Evolutionary conservation across 2,888 invertebrate genomes (phyloP), one percentile per base, ranked within the genome.

Genomic region (Lordiphosa fenestrarum): DNA sequence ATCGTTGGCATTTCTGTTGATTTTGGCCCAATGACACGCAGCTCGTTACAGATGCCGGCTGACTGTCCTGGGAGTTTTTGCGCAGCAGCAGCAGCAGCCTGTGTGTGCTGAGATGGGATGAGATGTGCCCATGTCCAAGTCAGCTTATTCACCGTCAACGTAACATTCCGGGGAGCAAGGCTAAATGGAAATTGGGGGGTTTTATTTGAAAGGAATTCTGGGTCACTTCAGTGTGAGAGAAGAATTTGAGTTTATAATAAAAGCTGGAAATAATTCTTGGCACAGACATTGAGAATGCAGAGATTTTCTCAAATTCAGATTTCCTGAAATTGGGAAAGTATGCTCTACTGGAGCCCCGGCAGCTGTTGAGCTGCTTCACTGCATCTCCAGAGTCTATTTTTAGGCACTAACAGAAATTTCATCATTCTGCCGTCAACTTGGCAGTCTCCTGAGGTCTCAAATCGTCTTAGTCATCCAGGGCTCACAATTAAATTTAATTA

Each of bases 1-100:
- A 77, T 77, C 82, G 77, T 82, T 77, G 81, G 78, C 82, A 81
- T 78, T 82, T 69, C 65, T 77, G 77, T 77, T 77, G 77, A 77
- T 77, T 77, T 77, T 77, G 78, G 74, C 78, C 58, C 74, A 77
- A 81, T 72, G 77, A 74, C 77, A 77, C 77, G 82, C 68, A 75
- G 71, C 78, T 77, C 68, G 82, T 81, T 77, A 77, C 72, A 74
- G 48, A 76, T 72, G 60, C 59, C 62, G 61, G 25, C 41, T 51
- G 5, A 35, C 53, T 25, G 47, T 46, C 35, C 19, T 39, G 53
- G 30, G 25, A 30, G n/a, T 39, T 46, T 33, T 33, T 30, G 19
- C 37, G 25, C 52, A 59, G 52, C 36, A 46, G 42, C 42, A 13
- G 10, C 42, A 42, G 25, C 44, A 44, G 30, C 44, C 33, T 44